These are phyloP conservation scores for Neosilurus mollespiculum DNA, from an alignment of 2,797 vertebrate species.

Conservation along the genomic window DNA sequence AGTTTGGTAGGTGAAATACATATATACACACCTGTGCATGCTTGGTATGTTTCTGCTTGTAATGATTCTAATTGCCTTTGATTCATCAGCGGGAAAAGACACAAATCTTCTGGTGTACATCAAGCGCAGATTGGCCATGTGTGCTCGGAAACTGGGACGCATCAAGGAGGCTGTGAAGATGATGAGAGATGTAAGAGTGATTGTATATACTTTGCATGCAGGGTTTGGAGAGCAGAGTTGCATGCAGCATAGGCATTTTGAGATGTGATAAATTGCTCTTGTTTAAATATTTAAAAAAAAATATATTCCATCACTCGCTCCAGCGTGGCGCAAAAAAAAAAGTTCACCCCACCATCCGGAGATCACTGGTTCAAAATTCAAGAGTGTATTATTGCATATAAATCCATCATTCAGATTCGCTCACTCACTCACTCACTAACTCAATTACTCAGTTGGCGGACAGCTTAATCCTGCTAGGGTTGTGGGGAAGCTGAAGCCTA, in stretches of 20 bases:
- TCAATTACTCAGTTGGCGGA: too few species aligned
- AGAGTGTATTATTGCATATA: too few species aligned
- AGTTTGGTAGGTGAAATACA: slow-evolving; percentile 77
- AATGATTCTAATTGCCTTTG: neutral
- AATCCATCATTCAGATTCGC: too few species aligned
- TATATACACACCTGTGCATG: neutral
- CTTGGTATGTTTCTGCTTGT: neutral
- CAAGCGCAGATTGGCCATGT: slow-evolving; percentile 97
- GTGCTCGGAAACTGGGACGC: slow-evolving; percentile 93
- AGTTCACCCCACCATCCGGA: too few species aligned
- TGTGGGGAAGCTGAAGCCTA: too few species aligned
- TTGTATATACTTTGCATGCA: neutral
- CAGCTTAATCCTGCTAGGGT: too few species aligned
- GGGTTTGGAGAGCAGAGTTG: neutral
- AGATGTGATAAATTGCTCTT: neutral
- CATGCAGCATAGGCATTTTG: neutral
- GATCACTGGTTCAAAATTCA: too few species aligned
- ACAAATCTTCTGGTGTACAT: slow-evolving; percentile 96
- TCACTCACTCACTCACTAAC: too few species aligned
- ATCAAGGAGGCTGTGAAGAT: slow-evolving; percentile 98
- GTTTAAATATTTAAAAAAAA: neutral
- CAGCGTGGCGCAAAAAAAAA: too few species aligned
- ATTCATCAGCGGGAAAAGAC: slow-evolving; percentile 87
- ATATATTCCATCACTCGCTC: neutral
- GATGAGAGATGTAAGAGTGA: slow-evolving; percentile 97